Percentiles rank a stretch among this genome's conserved stretches.
Evolutionary conservation across 2,113 vertebrate genomes (phyloP).

Genomic region (Meriones unguiculatus): DNA sequence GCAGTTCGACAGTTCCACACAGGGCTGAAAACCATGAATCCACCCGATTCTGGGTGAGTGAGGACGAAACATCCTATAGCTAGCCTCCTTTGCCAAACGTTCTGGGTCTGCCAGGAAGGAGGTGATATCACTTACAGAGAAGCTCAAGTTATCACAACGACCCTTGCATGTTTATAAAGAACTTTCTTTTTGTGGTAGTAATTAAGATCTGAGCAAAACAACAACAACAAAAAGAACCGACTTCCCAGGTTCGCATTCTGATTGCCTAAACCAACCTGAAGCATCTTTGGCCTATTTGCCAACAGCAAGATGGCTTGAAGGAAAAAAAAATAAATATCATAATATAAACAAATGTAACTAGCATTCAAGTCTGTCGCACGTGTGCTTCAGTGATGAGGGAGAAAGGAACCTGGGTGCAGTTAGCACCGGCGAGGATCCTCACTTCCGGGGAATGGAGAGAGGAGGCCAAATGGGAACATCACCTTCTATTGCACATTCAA

Average conservation of each 20-base stretch:
- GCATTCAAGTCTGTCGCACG: slow-evolving; percentile 85
- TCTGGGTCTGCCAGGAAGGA: slow-evolving; percentile 36
- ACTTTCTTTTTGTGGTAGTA: slow-evolving; percentile 73
- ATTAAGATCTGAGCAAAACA: slow-evolving; percentile 66
- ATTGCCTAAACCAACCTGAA: slow-evolving; percentile 77
- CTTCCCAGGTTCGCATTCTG: slow-evolving; percentile 69
- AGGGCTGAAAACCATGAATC: slow-evolving; percentile 41
- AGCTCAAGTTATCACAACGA: slow-evolving; percentile 74
- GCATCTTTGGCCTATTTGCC: slow-evolving; percentile 89
- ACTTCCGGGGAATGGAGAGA: slow-evolving; percentile 53
- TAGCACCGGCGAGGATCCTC: slow-evolving; percentile 77
- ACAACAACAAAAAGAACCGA: background rate
- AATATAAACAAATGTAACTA: slow-evolving; percentile 91
- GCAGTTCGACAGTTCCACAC: slow-evolving; percentile 64
- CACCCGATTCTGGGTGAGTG: background rate
- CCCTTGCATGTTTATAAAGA: slow-evolving; percentile 77
- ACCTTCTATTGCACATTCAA: slow-evolving; percentile 85
- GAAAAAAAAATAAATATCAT: slow-evolving; percentile 97
- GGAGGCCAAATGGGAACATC: slow-evolving; percentile 62
- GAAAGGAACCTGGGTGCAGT: slow-evolving; percentile 73
- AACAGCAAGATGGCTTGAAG: slow-evolving; percentile 84
- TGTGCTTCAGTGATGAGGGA: slow-evolving; percentile 66
- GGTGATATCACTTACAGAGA: slow-evolving; percentile 71
- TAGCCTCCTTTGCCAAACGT: slow-evolving; percentile 64
- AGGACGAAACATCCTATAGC: slow-evolving; percentile 74